Base-by-base conservation (phyloP, 2,113 vertebrate species). In the Microtus montanus region DNA sequence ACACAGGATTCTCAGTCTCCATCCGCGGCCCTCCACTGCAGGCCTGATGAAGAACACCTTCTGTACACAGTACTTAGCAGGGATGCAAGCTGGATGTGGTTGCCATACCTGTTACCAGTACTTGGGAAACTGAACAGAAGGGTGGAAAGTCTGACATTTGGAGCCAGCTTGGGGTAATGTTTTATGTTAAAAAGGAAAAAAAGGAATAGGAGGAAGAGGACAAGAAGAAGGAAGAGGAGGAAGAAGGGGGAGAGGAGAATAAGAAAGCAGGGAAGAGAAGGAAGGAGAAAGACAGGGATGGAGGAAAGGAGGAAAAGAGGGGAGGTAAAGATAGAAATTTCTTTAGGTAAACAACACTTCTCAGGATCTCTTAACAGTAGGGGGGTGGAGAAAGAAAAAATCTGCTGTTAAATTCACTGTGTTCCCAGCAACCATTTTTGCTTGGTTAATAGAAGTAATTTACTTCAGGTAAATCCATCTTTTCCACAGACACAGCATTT, bases 371-470 rank as follows among this genome's bases (percentile, higher is more conserved):
- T 87, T n/a, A 70, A 24, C 84, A 87, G 63, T 14, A 13, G 44
- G 15, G 38, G 6, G 41, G 28, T 19, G 28, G 28, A 44, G 28
- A 47, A 47, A 66, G 41, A 30, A 22, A 79, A 87, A 71, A 73
- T 38, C 47, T 83, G 28, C 66, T 70, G 26, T 73, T 89, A 87
- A 94, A 79, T 68, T 44, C 83, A 63, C 30, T 75, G 6, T 85
- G 7, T 66, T 93, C 54, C 95, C 96, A 95, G 86, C 71, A 92
- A 94, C 73, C 89, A 74, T 61, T 96, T 96, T 93, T 93, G 89
- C 91, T 95, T 93, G 73, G 89, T 82, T 95, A 83, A 94, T 92
- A 83, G 79, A 77, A 93, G 63, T 88, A 89, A 95, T 90, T 95
- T 93, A 78, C 66, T 93, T 90, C 41, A 92, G 68, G 75, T 64